These are phyloP conservation scores for Meloidogyne floridensis DNA, from an alignment of 1,140 invertebrate species.

Conservation along the genomic window DNA sequence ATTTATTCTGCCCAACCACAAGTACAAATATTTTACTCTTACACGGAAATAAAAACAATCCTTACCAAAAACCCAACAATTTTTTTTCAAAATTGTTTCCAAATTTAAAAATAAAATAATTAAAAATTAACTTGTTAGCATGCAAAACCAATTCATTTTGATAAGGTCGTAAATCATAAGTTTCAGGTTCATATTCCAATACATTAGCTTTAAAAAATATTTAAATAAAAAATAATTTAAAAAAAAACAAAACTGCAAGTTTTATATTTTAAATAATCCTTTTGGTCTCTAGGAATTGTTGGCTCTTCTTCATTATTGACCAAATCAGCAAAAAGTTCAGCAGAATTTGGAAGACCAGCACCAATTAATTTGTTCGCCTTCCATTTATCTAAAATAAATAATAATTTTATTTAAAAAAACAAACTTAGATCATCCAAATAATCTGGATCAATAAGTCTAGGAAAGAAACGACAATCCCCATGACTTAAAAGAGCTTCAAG, in stretches of 20 bases:
- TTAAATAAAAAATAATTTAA: constrained; percentile 19
- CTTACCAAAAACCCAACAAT: no score
- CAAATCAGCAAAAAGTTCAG: constrained; percentile 17
- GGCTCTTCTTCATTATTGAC: constrained; percentile 30
- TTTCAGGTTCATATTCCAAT: constrained; percentile 29
- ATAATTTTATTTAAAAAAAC: constrained; percentile 32
- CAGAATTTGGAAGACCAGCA: constrained; percentile 3
- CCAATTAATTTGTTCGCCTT: constrained; percentile 26
- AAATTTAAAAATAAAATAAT: neutral
- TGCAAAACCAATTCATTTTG: constrained; percentile 50
- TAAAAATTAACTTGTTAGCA: constrained; percentile 41
- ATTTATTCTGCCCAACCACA: no score
- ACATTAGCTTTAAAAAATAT: constrained; percentile 21
- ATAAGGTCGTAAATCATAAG: constrained; percentile 41
- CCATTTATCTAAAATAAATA: constrained; percentile 32
- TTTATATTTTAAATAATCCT: constrained; percentile 29
- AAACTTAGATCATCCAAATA: constrained; percentile 27
- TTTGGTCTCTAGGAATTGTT: constrained; percentile 32
- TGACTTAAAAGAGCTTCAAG: constrained; percentile 35
- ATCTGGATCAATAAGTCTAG: constrained; percentile 33
- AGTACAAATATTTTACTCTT: no score
- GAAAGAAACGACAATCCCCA: constrained; percentile 23
- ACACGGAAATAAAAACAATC: no score
- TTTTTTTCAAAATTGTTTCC: no score
- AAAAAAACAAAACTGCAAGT: constrained; percentile 4